Base-by-base conservation (phyloP, 2,113 vertebrate species). In the Oophaga pumilio region DNA sequence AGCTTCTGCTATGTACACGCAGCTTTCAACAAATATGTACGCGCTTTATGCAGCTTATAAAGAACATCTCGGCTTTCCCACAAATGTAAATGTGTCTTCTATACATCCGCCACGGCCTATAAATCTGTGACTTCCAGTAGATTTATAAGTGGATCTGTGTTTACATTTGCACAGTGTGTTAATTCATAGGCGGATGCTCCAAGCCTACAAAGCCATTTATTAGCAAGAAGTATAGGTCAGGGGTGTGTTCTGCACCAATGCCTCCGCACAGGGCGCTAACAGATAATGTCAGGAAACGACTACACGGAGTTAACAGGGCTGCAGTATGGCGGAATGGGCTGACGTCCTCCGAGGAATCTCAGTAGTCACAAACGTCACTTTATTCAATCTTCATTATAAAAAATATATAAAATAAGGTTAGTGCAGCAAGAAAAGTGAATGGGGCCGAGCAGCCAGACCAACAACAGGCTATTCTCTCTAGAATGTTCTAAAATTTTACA, bases 161-260 rank as follows among this genome's bases (percentile, higher is more conserved):
- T 87, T 82, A 82, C 78, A 87, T 87, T 82, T 87, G 66, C 79
- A 52, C 43, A 73, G 86, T 87, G 33, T 53, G 56, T 82, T 82
- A 60, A 73, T 87, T 74, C 57, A 82, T 60, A 52, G 14, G 22
- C 28, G 22, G 77, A 11, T 17, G 33, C 66, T 69, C 49, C 17
- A 53, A 53, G 68, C 50, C 79, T 87, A 62, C 57, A 74, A 62
- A 87, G 79, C 78, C 74, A 81, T 80, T 73, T 87, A 74, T 82
- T 57, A 82, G 79, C 76, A 82, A 18, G 79, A 87, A 74, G 86
- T 62, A 49, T 76, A 71, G 79, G 53, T 87, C 86, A 71, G 79
- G 33, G 86, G 86, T 73, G 86, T 82, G 86, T 43, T 82, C 43
- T 76, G 86, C 86, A 82, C 79, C 79, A 53, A 43, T 87, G 79